phyloP scores from a whole-genome alignment of 2,888 invertebrate species.

The Caenorhabditis sulstoni region DNA sequence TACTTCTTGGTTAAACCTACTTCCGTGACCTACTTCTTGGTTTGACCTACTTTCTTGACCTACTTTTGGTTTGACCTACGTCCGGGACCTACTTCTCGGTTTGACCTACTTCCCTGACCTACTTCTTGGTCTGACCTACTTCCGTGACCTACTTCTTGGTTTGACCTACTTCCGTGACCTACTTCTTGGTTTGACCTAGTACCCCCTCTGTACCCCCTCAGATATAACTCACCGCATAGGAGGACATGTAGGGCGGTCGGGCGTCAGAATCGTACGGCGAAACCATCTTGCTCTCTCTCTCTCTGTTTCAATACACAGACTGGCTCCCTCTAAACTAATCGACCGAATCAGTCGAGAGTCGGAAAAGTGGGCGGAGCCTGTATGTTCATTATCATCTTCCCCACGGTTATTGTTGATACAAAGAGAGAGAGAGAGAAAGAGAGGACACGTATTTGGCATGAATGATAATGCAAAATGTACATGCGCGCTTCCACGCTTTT shows the following conservation, averaged over 20 bases:
- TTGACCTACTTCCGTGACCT: no score
- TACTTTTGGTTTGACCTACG: no score
- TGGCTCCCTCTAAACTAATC: constrained; percentile 13
- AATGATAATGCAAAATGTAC: constrained; percentile 2
- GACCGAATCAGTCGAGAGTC: constrained; percentile 20
- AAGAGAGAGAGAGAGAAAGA: constrained; percentile 12
- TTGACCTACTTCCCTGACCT: no score
- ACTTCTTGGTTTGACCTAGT: no score
- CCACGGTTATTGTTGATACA: constrained; percentile 17
- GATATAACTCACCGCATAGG: constrained; percentile 44
- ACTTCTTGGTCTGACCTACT: no score
- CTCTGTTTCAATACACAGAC: constrained; percentile 5
- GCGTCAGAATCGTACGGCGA: constrained; percentile 36
- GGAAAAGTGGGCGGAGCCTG: constrained; percentile 34
- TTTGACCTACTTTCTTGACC: no score
- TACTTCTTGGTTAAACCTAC: no score
- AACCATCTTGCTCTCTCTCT: constrained; percentile 35
- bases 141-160: no score
- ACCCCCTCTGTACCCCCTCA: no score
- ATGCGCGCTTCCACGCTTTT: constrained; percentile 20
- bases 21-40: no score
- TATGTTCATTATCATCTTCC: constrained; percentile 34
- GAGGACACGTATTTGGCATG: constrained; percentile 1
- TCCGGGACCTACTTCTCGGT: no score
- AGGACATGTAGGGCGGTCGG: constrained; percentile 53